Evolutionary conservation across 2,113 vertebrate genomes (phyloP).

Genomic region (Lagopus leucura): DNA sequence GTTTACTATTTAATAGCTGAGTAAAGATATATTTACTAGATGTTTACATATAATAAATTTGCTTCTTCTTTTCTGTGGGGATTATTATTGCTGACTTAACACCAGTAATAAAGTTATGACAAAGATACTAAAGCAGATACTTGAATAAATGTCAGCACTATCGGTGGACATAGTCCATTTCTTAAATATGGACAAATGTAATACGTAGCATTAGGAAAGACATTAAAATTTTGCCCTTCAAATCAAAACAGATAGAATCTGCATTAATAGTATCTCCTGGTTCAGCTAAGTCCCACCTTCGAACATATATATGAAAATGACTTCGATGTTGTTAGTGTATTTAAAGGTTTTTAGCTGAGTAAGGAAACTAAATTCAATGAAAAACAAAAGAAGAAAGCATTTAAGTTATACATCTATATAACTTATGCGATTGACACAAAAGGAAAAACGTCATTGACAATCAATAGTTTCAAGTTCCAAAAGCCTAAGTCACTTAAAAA

Average conservation of each 20-base stretch:
- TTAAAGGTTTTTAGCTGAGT: background rate
- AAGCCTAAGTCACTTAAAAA: background rate
- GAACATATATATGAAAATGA: background rate
- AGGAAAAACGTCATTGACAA: background rate
- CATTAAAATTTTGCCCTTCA: background rate
- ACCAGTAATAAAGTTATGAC: background rate
- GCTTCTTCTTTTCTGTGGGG: background rate
- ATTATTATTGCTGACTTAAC: background rate
- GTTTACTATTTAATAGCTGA: background rate
- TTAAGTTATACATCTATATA: background rate
- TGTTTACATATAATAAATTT: background rate
- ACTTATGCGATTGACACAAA: background rate
- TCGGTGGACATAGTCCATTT: background rate
- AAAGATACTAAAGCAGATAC: background rate
- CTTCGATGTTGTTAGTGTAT: background rate
- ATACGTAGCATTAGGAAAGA: background rate
- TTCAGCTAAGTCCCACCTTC: background rate
- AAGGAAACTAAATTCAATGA: background rate
- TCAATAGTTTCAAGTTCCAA: background rate
- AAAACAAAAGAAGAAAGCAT: background rate
- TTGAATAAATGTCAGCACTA: background rate
- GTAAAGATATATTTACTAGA: background rate
- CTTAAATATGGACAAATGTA: background rate
- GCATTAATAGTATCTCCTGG: background rate
- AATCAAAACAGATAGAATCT: background rate